Evolutionary conservation across 2,113 vertebrate species (phyloP).

Genomic region (Antigone vipio): DNA sequence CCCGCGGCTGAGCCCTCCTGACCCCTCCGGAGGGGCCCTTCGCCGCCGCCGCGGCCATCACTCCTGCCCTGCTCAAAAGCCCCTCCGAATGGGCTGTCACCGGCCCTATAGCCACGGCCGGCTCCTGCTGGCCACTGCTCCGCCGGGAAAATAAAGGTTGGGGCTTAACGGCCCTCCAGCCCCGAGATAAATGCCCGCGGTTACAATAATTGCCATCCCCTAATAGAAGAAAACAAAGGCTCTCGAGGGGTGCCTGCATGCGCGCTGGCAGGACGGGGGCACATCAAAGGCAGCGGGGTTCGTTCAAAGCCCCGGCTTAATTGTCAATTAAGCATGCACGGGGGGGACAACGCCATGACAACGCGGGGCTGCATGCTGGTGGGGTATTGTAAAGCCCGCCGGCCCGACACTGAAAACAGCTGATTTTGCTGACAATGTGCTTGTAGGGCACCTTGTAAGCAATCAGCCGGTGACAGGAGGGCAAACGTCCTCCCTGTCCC

Average conservation of each 20-base stretch:
- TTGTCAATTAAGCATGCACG: constrained; percentile 98
- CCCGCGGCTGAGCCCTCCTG: constrained; percentile 76
- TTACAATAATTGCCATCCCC: constrained; percentile 87
- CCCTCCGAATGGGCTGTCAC: constrained; percentile 78
- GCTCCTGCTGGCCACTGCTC: constrained; percentile 89
- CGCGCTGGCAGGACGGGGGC: constrained; percentile 81
- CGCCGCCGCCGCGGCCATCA: constrained; percentile 79
- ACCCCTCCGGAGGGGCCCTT: constrained; percentile 80
- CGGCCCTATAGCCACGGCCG: constrained; percentile 75
- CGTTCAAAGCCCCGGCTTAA: constrained; percentile 88
- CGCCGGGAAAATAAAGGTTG: constrained; percentile 74
- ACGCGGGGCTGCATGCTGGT: constrained; percentile 86
- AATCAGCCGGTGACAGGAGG: constrained; percentile 78
- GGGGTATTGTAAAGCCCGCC: constrained; percentile 83
- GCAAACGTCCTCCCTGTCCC: constrained; percentile 68
- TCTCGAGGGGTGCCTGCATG: constrained; percentile 79
- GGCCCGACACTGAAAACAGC: constrained; percentile 92
- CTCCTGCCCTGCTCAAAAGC: constrained; percentile 81
- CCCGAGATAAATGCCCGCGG: constrained; percentile 90
- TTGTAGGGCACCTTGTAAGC: constrained; percentile 93
- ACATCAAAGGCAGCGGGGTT: constrained; percentile 84
- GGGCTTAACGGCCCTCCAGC: constrained; percentile 78
- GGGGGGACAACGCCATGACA: constrained; percentile 90
- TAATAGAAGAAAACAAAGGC: constrained; percentile 90
- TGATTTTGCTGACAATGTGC: constrained; percentile 91